Evolutionary conservation across 2,797 vertebrate species (phyloP).

Genomic region (Spinibarbus caldwelli): DNA sequence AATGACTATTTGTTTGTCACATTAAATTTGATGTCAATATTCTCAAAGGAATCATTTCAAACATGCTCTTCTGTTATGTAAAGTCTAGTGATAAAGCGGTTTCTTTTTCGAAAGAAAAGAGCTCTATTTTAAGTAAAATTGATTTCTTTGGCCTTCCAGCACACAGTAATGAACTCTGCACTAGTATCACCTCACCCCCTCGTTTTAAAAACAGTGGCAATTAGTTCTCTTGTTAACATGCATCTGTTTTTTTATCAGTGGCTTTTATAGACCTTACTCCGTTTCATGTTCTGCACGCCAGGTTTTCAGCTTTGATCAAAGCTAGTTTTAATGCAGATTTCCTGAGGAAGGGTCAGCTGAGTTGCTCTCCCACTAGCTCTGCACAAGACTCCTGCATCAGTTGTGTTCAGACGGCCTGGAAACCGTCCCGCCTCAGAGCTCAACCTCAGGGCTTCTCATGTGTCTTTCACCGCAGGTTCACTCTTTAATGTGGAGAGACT

Average conservation of each 20-base stretch:
- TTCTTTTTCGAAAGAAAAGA: neutral
- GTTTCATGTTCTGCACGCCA: neutral
- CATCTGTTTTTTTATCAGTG: constrained; percentile 41
- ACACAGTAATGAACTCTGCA: constrained; percentile 5
- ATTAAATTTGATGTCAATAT: neutral
- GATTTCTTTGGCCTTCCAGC: neutral
- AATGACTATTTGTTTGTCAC: neutral
- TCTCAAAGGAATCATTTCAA: neutral
- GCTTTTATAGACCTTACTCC: constrained; percentile 33
- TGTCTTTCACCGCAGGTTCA: constrained; percentile 33
- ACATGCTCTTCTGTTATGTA: neutral
- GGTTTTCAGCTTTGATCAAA: constrained; percentile 31
- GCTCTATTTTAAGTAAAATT: neutral
- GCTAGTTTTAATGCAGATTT: neutral
- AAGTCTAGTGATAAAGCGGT: neutral
- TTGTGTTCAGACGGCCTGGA: neutral
- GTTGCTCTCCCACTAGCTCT: neutral
- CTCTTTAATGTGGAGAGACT: constrained; percentile 47
- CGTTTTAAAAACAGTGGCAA: constrained; percentile 44
- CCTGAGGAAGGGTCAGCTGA: constrained; percentile 1
- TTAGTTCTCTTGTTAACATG: constrained; percentile 47
- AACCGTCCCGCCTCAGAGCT: constrained; percentile 2
- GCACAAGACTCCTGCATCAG: constrained; percentile 17
- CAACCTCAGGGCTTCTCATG: constrained; percentile 22
- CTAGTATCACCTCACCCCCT: neutral